A percentile compares a stretch with the other conserved stretches of the same genome.
Evolutionary conservation across 2,113 vertebrate genomes (phyloP).

Genomic region (Hippopotamus amphibius): DNA sequence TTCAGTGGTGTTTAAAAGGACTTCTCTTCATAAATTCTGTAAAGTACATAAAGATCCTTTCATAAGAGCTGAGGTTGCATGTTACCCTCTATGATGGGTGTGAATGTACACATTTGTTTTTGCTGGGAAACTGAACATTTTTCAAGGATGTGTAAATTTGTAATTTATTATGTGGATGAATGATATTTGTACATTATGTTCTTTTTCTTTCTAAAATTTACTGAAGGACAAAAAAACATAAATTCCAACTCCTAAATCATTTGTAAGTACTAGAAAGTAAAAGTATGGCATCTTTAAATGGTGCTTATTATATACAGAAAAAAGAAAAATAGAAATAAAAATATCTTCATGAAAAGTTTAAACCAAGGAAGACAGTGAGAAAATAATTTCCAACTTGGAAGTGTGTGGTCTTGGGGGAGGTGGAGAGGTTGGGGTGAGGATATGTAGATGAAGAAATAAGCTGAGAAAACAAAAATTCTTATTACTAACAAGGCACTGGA

Average conservation of each 20-base stretch:
- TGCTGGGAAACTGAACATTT: slow-evolving; percentile 61
- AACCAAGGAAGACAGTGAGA: not conserved
- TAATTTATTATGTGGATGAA: slow-evolving; percentile 76
- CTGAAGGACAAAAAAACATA: slow-evolving; percentile 45
- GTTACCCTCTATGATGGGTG: slow-evolving; percentile 52
- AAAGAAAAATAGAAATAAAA: not conserved
- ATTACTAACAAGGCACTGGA: not conserved
- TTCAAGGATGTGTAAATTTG: slow-evolving; percentile 62
- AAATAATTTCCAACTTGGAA: not conserved
- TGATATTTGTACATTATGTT: slow-evolving; percentile 49
- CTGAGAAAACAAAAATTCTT: not conserved
- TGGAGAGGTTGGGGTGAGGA: not conserved
- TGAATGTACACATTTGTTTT: slow-evolving; percentile 71
- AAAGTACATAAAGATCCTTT: slow-evolving; percentile 71
- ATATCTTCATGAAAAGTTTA: not conserved
- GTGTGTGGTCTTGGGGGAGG: not conserved
- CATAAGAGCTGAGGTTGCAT: not conserved
- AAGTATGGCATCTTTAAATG: slow-evolving; percentile 29
- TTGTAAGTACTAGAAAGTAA: not conserved
- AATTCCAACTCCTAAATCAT: slow-evolving; percentile 61
- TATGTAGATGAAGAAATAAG: not conserved
- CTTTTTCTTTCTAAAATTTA: slow-evolving; percentile 64
- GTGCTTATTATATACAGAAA: not conserved
- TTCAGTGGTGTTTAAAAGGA: slow-evolving; percentile 64
- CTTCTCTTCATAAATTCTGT: slow-evolving; percentile 72